phyloP scores from a whole-genome alignment of 2,797 vertebrate genomes.

The Bradypodion pumilum region DNA sequence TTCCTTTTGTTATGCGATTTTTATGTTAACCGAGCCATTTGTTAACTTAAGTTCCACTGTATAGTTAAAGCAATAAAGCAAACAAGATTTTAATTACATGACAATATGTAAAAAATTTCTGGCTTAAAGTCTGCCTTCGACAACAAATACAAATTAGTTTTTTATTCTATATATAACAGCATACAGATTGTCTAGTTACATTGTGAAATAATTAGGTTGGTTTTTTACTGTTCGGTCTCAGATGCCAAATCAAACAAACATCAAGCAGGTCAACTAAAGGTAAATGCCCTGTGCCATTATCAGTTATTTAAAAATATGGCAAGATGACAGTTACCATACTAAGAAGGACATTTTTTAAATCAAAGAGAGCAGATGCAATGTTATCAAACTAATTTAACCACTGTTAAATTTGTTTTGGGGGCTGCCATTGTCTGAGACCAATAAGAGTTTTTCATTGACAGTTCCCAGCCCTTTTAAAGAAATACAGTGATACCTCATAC shows the following conservation, averaged over 20 bases:
- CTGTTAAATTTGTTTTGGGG: not conserved
- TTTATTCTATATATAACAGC: not conserved
- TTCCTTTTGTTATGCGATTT: too few species aligned
- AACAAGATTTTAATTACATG: not conserved
- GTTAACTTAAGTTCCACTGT: too few species aligned
- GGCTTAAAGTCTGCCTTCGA: not conserved
- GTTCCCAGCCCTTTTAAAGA: not conserved
- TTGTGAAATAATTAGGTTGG: not conserved
- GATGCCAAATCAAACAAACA: not conserved
- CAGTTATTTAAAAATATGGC: not conserved
- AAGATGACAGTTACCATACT: not conserved
- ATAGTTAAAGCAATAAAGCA: not conserved
- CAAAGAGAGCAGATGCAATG: not conserved
- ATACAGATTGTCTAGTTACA: not conserved
- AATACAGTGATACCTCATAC: too few species aligned
- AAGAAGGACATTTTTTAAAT: not conserved
- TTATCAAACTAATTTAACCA: not conserved
- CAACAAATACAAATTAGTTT: not conserved
- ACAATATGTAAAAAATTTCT: not conserved
- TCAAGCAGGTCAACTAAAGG: conserved; percentile 1
- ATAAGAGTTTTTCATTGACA: not conserved
- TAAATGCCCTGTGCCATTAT: not conserved
- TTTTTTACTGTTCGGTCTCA: not conserved
- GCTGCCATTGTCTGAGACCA: not conserved
- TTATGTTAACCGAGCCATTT: too few species aligned